phyloP scores from a whole-genome alignment of 1,140 invertebrate genomes.

The Cherax quadricarinatus region DNA sequence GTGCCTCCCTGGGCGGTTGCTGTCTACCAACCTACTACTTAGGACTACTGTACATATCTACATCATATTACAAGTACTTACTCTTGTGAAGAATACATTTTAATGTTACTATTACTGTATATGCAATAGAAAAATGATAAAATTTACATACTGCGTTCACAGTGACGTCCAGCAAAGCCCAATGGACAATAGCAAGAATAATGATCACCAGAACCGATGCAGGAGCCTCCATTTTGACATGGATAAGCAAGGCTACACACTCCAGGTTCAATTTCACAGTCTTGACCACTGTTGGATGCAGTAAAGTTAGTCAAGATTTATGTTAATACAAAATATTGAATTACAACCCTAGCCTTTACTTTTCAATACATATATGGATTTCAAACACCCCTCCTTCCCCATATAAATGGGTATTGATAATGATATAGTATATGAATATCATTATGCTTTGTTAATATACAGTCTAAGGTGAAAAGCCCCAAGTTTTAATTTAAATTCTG shows the following conservation, averaged over 20 bases:
- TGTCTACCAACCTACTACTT: too few relatives aligned
- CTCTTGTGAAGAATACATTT: too few relatives aligned
- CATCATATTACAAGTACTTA: too few relatives aligned
- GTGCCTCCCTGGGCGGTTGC: too few relatives aligned
- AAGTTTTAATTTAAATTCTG: too few relatives aligned
- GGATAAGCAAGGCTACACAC: conserved; percentile 81
- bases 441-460: too few relatives aligned
- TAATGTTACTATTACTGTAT: too few relatives aligned
- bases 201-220: conserved; percentile 71
- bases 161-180: conserved; percentile 86
- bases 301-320: neutral
- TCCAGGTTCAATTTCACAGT: conserved; percentile 52
- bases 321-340: neutral
- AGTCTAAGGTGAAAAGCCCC: too few relatives aligned
- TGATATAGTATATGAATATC: too few relatives aligned
- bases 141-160: conserved; percentile 84
- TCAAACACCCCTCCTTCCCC: neutral
- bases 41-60: too few relatives aligned
- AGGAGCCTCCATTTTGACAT: conserved; percentile 89
- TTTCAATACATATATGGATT: neutral
- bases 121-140: neutral
- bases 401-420: too few relatives aligned
- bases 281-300: conserved; percentile 73
- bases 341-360: too few relatives aligned
- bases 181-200: conserved; percentile 81